Base-by-base conservation (phyloP, 2,797 vertebrate genomes). In the Ara ararauna region DNA sequence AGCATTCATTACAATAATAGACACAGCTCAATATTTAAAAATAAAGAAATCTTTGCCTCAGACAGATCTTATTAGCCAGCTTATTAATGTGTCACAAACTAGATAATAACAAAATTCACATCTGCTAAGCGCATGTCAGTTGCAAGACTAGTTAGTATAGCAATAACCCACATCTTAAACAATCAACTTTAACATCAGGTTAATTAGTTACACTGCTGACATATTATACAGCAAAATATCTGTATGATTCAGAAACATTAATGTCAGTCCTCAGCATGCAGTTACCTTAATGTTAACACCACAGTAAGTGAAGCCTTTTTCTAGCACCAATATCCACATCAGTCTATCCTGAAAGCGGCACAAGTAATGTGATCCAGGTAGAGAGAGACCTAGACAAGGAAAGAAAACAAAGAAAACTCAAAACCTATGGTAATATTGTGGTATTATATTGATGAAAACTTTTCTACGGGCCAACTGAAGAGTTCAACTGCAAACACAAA, bases 331-430 rank as follows among this genome's bases (percentile, higher is more conserved):
- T 95, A 99, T 98, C 99, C 99, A 99, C 93, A 99, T 98, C 94
- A 99, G 98, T 58, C 99, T 98, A 84, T 99, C 99, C 95, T 99
- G 99, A 97, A 99, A 99, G 93, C 99, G 99, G 71, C 99, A 99
- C 87, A 99, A 98, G 94, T 99, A 99, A 98, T 99, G 99, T 42
- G 99, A 99, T 40, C 99, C 99, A 42, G 99, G 99, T 71, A 98
- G 97, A 96, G 98, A 97, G 70, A 99, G 97, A 94, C 99, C 99
- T 99, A 89, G 34, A 14, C 10, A 71, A 76, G 47, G 3, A n/a
- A 68, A 53, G 50, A 54, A 68, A 17, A 8, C 24, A 72, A n/a
- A 16, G n/a, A 34, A 34, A 58, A 75, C 40, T 9, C 18, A 50
- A 66, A 85, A 90, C 1, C 19, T 17, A 7, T 5, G 20, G 8